Base-by-base conservation (phyloP, 2,797 vertebrate species). In the Syngnathus acus region DNA sequence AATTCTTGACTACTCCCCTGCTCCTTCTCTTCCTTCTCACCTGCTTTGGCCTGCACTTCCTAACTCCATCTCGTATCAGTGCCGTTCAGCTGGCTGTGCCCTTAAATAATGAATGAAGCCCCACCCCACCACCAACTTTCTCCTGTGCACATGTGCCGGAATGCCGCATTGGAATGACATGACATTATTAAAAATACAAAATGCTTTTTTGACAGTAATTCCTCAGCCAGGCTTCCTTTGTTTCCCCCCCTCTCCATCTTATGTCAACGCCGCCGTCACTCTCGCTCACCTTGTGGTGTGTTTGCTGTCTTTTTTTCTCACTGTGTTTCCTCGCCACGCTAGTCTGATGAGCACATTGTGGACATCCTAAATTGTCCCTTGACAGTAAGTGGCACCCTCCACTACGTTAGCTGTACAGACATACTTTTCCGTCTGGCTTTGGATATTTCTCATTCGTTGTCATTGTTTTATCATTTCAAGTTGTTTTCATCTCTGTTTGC, bases 321-420 rank as follows among this genome's bases (percentile, higher is more conserved):
- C 78, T 88, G 83, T 86, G 73, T 80, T 77, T 84, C 48, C 55
- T 86, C 83, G 79, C 78, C 78, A 70, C 83, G 87, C 83, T 91
- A 93, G 88, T 86, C 83, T 89, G 89, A 86, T 86, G 87, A 90
- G 84, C 90, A 91, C 91, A 90, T 78, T 91, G 84, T 91, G 87
- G 90, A 90, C 87, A 91, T 92, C 91, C 89, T 90, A 86, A 88
- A 91, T 86, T 94, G 90, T 88, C 92, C 93, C 79, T 91, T 95
- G 84, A 94, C 93, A 90, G 94, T 95, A 92, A 94, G 89, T 93
- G 89, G 82, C 82, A 77, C 81, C 1, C 86, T 86, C 83, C 77
- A 83, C 84, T 11, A 55, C 53, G 9, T 4, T 6, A 14, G 53
- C 14, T 54, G 43, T 13, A 32, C 26, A 32, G 26, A 32, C 26